Conservation (phyloP, 2,113 vertebrate species). For the Oenanthe melanoleuca region DNA sequence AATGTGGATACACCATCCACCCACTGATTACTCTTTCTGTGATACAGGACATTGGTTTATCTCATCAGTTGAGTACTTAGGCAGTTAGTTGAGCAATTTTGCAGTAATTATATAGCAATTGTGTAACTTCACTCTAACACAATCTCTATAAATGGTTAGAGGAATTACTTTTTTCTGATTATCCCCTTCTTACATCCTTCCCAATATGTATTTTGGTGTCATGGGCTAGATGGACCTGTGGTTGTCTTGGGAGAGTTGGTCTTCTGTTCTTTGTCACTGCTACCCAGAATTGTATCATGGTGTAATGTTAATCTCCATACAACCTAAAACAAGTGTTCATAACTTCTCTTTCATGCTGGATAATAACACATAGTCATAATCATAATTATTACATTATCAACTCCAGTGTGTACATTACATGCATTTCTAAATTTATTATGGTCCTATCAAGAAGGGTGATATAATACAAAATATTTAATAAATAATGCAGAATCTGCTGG, state of each 20-base stretch:
- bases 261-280: neutral
- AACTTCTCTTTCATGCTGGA: neutral
- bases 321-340: neutral
- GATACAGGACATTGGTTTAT: neutral
- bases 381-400: neutral
- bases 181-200: neutral
- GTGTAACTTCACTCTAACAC: neutral
- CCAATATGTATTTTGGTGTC: neutral
- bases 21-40: neutral
- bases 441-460: neutral
- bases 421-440: neutral
- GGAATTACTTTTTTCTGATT: neutral
- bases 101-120: neutral
- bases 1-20: neutral
- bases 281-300: neutral
- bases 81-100: neutral
- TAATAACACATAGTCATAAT: neutral
- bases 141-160: neutral
- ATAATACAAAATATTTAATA: neutral
- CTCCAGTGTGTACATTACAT: neutral
- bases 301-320: neutral
- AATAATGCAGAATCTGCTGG: neutral
- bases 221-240: neutral
- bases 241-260: neutral
- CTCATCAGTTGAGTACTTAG: neutral